Conservation (phyloP, 2,888 invertebrate genomes). For the Dynastes maya region DNA sequence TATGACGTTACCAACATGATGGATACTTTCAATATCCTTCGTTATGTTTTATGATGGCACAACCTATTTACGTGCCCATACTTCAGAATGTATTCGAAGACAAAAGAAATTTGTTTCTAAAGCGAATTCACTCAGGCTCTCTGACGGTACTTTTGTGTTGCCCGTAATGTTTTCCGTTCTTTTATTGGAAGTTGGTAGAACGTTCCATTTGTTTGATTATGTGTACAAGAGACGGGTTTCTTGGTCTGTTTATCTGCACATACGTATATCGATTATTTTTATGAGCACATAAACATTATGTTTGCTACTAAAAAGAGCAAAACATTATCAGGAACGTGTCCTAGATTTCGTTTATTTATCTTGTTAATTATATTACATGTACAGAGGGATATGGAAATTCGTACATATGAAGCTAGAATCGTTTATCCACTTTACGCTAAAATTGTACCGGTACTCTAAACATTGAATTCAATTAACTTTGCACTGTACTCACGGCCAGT, state of each 20-base stretch:
- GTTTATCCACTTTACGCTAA: no score
- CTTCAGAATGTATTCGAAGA: constrained; percentile 13
- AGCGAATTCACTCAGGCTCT: constrained; percentile 13
- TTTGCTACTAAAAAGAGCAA: neutral
- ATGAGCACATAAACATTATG: neutral
- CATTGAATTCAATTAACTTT: no score
- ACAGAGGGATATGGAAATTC: no score
- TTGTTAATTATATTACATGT: no score
- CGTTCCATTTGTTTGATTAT: constrained; percentile 34
- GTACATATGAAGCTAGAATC: no score
- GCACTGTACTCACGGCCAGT: no score
- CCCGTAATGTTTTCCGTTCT: constrained; percentile 33
- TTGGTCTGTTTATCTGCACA: constrained; percentile 9
- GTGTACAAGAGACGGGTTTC: neutral
- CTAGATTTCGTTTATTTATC: no score
- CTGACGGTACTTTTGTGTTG: neutral
- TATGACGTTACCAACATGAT: neutral
- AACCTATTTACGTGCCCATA: constrained; percentile 24
- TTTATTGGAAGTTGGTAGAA: constrained; percentile 28
- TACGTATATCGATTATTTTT: constrained; percentile 7
- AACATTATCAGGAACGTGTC: neutral
- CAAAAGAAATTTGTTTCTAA: constrained; percentile 34
- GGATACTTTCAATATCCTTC: neutral
- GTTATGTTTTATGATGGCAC: neutral
- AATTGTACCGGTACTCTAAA: no score